These are phyloP conservation scores for Neomonachus schauinslandi DNA, from an alignment of 2,113 vertebrate genomes.

Conservation along the genomic window DNA sequence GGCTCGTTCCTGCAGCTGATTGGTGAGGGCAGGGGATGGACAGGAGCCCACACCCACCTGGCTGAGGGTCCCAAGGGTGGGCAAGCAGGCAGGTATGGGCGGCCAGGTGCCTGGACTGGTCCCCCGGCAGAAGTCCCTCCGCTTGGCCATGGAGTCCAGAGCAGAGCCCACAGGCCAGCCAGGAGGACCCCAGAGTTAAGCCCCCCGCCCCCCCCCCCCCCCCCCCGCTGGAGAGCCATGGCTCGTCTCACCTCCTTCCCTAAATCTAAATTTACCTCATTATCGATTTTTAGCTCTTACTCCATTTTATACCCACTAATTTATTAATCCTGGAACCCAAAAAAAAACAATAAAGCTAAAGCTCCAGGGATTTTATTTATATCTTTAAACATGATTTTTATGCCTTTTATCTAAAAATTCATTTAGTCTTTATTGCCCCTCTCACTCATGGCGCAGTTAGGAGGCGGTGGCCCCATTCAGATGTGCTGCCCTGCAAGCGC, in stretches of 20 bases:
- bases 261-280: not conserved
- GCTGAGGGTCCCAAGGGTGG: not conserved
- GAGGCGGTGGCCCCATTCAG: not conserved
- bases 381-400: conserved; percentile 72
- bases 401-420: conserved; percentile 78
- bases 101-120: not conserved
- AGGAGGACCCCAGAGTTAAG: not conserved
- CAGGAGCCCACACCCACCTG: not conserved
- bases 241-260: not conserved
- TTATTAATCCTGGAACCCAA: conserved; percentile 78
- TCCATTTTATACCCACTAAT: conserved; percentile 58
- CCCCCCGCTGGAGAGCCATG: not conserved
- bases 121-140: not conserved
- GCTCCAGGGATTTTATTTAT: conserved; percentile 77
- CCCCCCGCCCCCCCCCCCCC: fast-evolving
- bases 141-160: not conserved
- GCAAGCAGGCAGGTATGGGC: fast-evolving
- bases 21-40: too few relatives aligned
- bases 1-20: too few relatives aligned
- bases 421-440: conserved; percentile 77
- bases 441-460: conserved; percentile 47
- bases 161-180: not conserved
- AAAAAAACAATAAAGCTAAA: conserved; percentile 57
- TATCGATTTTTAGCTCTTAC: conserved; percentile 23
- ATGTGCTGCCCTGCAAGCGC: not conserved